These are phyloP conservation scores for Dicyrtomina minuta DNA, from an alignment of 2,888 invertebrate genomes.

Conservation along the genomic window DNA sequence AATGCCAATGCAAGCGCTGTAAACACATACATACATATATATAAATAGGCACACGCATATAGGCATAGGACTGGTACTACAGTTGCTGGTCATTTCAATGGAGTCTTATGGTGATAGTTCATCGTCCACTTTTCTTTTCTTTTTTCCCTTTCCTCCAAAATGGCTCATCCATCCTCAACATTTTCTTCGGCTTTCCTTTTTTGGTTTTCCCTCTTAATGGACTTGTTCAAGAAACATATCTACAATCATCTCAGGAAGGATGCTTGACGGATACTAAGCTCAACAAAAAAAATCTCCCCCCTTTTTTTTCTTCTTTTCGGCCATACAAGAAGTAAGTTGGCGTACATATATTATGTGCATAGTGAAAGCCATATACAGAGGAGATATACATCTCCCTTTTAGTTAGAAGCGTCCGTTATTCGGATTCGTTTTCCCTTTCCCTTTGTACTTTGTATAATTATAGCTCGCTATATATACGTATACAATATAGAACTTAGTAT, in stretches of 20 bases:
- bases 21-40: no score
- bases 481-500: neutral
- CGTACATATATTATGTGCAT: no score
- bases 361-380: no score
- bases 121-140: no score
- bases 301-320: neutral
- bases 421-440: neutral
- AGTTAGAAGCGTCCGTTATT: no score
- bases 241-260: constrained; percentile 29
- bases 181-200: neutral
- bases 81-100: constrained; percentile 38
- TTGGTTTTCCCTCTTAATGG: constrained; percentile 28
- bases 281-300: constrained; percentile 12
- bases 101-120: constrained; percentile 8
- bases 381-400: no score
- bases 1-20: no score
- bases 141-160: constrained; percentile 2
- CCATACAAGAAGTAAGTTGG: no score
- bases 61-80: no score
- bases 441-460: neutral
- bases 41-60: no score
- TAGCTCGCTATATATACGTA: neutral
- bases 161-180: constrained; percentile 32
- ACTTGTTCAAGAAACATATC: constrained; percentile 34
- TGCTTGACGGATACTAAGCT: constrained; percentile 24